Evolutionary conservation across 2,113 vertebrate species (phyloP), one percentile per base, ranked within the genome.

Genomic region (Theropithecus gelada): DNA sequence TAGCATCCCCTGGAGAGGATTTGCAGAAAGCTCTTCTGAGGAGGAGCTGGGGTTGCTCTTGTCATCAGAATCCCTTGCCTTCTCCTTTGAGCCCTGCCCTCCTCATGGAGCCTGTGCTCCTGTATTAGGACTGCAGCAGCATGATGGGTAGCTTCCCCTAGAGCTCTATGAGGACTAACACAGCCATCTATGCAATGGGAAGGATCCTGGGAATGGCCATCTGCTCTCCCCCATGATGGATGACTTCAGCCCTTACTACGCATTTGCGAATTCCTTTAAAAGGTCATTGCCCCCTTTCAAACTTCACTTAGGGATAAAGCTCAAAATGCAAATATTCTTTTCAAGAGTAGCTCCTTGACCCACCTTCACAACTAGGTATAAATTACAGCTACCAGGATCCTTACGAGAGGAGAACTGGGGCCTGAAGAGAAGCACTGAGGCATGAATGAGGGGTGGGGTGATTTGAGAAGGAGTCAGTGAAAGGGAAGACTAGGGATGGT

Each of bases 141-240:
- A 2, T 22, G 22, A 18, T 48, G 43, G 6, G 25, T 0, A 1
- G 38, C 14, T 32, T 20, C 17, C 20, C 38, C 32, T 64, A 59
- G 13, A 2, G 12, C 25, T 30, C 4, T 20, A 0, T 0, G 0
- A 75, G 38, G 50, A 81, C 25, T 27, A 17, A 40, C 5, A 5
- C n/a, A 27, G 48, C 64, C 17, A 27, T 18, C 10, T n/a, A 0
- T 76, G 50, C 30, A 7, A 8, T 1, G 52, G 70, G 43, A 61
- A 32, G 75, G n/a, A 13, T 66, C 12, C 25, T 1, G 9, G 64
- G 55, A n/a, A 23, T 27, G 20, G 10, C 13, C 78, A 57, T 55
- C 27, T 23, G 25, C 50, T 14, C 45, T 61, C 45, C 55, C 16
- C 35, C 5, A 8, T 48, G 25, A 38, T 27, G 38, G 25, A n/a